Evolutionary conservation across 2,113 vertebrate species (phyloP), one percentile per base, ranked within the genome.

Genomic region (Mormyrus lacerda): DNA sequence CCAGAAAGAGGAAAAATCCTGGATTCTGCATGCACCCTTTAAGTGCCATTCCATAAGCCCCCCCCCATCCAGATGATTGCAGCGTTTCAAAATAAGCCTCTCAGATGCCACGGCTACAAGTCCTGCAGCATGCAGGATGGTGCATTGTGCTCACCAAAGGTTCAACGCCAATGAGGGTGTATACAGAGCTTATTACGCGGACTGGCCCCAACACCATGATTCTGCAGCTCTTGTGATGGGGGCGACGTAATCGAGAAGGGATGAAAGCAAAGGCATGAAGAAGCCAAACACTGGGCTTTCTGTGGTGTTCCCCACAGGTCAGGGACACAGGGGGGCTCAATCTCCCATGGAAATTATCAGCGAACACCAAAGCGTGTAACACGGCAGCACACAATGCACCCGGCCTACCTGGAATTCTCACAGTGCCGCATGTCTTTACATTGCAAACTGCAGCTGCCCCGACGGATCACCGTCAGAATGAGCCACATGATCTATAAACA

Each of bases 1-100:
- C 24, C 61, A 69, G 61, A 48, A 50, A 79, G 44, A 82, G 48
- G 47, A 19, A 51, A 39, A 13, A 9, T 82, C 27, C 42, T 4
- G 24, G n/a, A 35, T 31, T 76, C 3, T 44, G 11, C 13, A 42
- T 19, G 79, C 15, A 89, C 76, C 31, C 86, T 85, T 69, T 89
- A 85, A 83, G 89, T 89, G 42, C 82, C 13, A 58, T 84, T 86
- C 88, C 91, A 90, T 83, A 84, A 83, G 90, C 85, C 24, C 5
- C 47, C 5, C 47, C 50, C 11, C 42, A 85, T 44, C 13, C 48
- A 58, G 10, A 53, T 1, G 27, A 48, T 42, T 51, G 9, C 50
- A 90, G 83, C 17, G 53, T 73, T 47, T 85, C 31, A 42, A 45
- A 35, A 84, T 73, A 45, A 45, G 21, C 82, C 42, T 35, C 82